phyloP scores from a whole-genome alignment of 2,888 invertebrate genomes.

The Lasioglossum leucozonium region DNA sequence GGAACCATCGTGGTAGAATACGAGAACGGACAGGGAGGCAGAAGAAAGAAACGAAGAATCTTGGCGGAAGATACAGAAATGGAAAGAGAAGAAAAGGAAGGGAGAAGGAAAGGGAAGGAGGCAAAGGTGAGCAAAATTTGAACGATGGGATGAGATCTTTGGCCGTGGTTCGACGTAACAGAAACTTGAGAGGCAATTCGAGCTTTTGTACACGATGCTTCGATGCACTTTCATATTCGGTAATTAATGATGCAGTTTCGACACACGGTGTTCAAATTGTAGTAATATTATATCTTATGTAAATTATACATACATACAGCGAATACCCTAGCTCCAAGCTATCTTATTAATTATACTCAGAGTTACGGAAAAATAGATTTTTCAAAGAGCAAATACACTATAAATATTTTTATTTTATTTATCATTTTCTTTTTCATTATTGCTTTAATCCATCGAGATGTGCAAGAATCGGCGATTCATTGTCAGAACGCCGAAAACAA shows the following conservation, averaged over 20 bases:
- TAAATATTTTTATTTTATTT: too few species aligned
- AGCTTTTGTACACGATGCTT: slow-evolving; percentile 40
- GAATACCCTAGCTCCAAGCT: too few species aligned
- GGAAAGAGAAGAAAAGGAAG: slow-evolving; percentile 56
- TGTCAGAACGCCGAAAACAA: too few species aligned
- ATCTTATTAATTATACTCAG: too few species aligned
- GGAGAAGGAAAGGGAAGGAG: slow-evolving; percentile 25
- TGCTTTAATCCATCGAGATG: too few species aligned
- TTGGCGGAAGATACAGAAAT: slow-evolving; percentile 43
- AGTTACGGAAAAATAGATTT: too few species aligned
- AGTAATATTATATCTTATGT: slow-evolving; percentile 7
- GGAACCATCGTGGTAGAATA: slow-evolving; percentile 68
- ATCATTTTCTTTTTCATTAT: too few species aligned
- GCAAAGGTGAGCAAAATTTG: slow-evolving; percentile 61
- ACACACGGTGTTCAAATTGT: slow-evolving; percentile 14
- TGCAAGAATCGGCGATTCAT: too few species aligned
- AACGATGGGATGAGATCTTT: slow-evolving; percentile 61
- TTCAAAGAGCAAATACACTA: too few species aligned
- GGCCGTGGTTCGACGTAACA: slow-evolving; percentile 46
- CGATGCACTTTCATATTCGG: slow-evolving; percentile 40
- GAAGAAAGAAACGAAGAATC: slow-evolving; percentile 54
- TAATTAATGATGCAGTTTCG: slow-evolving; percentile 49
- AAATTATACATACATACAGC: background rate
- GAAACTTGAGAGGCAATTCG: slow-evolving; percentile 59
- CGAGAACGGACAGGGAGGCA: slow-evolving; percentile 47